Conservation (phyloP, 1,140 invertebrate species). For the Eubasilissa regina region DNA sequence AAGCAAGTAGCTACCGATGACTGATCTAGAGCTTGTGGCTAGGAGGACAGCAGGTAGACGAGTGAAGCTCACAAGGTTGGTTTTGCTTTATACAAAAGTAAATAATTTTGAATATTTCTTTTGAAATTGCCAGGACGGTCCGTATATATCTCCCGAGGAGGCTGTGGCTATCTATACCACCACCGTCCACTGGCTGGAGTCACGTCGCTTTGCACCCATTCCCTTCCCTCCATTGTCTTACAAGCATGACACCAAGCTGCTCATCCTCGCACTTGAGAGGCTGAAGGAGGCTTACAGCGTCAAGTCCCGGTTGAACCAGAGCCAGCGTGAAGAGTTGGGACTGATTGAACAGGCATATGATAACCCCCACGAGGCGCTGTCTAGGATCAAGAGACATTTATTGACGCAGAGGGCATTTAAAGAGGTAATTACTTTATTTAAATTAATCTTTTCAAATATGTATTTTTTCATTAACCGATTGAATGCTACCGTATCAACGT, state of each 20-base stretch:
- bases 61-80: too few species aligned
- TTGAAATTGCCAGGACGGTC: slow-evolving; percentile 83
- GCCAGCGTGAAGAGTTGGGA: slow-evolving; percentile 98
- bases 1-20: too few species aligned
- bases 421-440: slow-evolving; percentile 78
- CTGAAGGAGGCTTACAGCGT: slow-evolving; percentile 99
- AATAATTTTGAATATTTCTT: too few species aligned
- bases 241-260: slow-evolving; percentile 98
- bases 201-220: slow-evolving; percentile 97
- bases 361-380: slow-evolving; percentile 99
- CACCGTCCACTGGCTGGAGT: slow-evolving; percentile 99
- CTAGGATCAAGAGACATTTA: slow-evolving; percentile 98
- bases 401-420: slow-evolving; percentile 98
- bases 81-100: too few species aligned
- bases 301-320: slow-evolving; percentile 98
- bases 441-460: neutral
- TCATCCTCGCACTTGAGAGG: slow-evolving; percentile 96
- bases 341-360: slow-evolving; percentile 99
- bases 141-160: slow-evolving; percentile 99
- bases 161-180: slow-evolving; percentile 99
- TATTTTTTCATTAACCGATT: too few species aligned
- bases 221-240: slow-evolving; percentile 99
- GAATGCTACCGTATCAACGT: too few species aligned
- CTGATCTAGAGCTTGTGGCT: too few species aligned
- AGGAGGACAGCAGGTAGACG: too few species aligned